Percentiles rank a stretch among this genome's conserved stretches.
phyloP scores from a whole-genome alignment of 2,113 vertebrate genomes.

The Chaenocephalus aceratus region DNA sequence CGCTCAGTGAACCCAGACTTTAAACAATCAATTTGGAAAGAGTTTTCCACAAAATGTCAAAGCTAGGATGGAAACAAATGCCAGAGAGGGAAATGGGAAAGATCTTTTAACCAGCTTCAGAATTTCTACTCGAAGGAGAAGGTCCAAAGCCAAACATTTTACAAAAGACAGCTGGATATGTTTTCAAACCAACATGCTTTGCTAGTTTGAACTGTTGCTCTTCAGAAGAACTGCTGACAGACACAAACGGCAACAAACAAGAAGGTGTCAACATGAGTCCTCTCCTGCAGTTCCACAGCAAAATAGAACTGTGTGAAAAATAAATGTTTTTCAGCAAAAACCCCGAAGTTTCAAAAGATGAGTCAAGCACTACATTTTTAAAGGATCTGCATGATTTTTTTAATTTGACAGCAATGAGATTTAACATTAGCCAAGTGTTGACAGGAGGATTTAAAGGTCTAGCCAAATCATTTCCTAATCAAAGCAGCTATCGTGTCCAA shows the following conservation, averaged over 20 bases:
- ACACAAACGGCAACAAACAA: conserved; percentile 21
- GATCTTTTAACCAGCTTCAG: background rate
- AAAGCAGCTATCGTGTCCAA: conserved; percentile 42
- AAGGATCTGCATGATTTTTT: conserved; percentile 27
- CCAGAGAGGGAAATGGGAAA: conserved; percentile 25
- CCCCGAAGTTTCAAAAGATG: conserved; percentile 8
- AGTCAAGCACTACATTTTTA: background rate
- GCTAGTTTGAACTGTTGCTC: conserved; percentile 7
- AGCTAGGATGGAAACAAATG: conserved; percentile 40
- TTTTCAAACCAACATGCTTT: conserved; percentile 26
- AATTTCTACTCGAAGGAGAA: background rate
- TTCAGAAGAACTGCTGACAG: conserved; percentile 17
- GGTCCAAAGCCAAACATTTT: background rate
- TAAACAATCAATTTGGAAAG: conserved; percentile 43
- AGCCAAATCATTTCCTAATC: conserved; percentile 45
- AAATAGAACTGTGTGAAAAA: background rate
- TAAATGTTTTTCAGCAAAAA: conserved; percentile 8
- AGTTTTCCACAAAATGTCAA: conserved; percentile 42
- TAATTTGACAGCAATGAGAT: conserved; percentile 11
- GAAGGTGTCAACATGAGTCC: background rate
- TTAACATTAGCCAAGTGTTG: conserved; percentile 7
- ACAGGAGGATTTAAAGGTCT: conserved; percentile 23
- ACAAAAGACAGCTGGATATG: background rate
- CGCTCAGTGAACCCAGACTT: conserved; percentile 6
- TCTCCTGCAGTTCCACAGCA: background rate